Conservation (phyloP, 2,113 vertebrate genomes). For the Microcebus griseorufus region DNA sequence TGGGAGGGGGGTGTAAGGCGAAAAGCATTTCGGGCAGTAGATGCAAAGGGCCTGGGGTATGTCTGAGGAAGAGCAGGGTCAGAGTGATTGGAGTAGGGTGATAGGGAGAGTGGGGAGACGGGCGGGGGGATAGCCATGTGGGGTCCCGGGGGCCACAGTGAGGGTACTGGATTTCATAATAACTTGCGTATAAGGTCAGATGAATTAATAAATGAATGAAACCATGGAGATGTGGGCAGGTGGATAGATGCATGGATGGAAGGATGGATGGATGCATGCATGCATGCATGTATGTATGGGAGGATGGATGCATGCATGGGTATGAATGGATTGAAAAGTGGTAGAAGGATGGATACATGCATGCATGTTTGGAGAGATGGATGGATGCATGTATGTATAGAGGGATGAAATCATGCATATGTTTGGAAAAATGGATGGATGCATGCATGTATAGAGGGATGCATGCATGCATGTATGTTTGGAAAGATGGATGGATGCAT, state of each 20-base stretch:
- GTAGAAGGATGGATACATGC: too few species aligned
- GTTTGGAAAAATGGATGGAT: too few species aligned
- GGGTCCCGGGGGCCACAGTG: neutral
- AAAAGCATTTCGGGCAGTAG: neutral
- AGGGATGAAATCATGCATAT: neutral
- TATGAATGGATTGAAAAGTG: too few species aligned
- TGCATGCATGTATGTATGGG: neutral
- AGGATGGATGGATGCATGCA: too few species aligned
- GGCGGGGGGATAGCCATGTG: neutral
- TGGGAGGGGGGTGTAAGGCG: rapidly evolving
- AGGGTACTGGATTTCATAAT: neutral
- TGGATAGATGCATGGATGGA: neutral
- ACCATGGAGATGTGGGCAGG: neutral
- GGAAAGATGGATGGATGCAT: neutral
- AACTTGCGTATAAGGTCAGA: neutral
- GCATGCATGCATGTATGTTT: too few species aligned
- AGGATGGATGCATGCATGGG: neutral
- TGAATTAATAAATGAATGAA: neutral
- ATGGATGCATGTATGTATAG: neutral
- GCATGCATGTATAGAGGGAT: too few species aligned
- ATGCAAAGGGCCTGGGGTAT: neutral
- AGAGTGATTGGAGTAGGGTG: neutral
- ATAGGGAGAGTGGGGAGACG: rapidly evolving
- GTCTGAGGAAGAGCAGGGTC: neutral
- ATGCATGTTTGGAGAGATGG: neutral